Evolutionary conservation across 2,888 invertebrate genomes (phyloP), one percentile per base, ranked within the genome.

Genomic region (Megamerina dolium): DNA sequence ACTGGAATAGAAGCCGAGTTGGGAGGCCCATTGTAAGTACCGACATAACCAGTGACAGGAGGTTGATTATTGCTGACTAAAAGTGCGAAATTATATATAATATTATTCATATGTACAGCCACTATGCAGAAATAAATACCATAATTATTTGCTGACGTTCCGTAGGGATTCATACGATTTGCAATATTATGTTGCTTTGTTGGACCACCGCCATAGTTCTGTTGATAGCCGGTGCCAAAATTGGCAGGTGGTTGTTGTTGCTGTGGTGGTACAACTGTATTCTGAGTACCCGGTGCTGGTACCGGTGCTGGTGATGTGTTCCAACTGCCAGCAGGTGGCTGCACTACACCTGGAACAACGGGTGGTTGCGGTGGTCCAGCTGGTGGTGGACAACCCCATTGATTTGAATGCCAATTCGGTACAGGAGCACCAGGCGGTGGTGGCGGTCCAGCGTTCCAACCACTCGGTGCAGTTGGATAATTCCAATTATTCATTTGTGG

Each of bases 161-260:
- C 23, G 37, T 79, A 81, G 72, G 78, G 79, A 72, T 77, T 85
- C 83, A 72, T 88, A 82, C 55, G 87, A 82, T 62, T 85, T 23
- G 56, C 46, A 78, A 79, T 63, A 35, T 41, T 53, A 19, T 83
- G 83, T 58, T 77, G 78, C 50, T 90, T 79, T 70, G 89, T 79
- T 0, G 91, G 88, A 1, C 92, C 91, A 19, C 88, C 91, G 2
- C 84, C 78, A 63, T 85, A 89, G 45, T 80, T 81, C 64, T 89
- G 90, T 56, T 89, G 88, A 68, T 90, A 90, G 33, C 84, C 83
- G 46, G 43, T 81, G 77, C 39, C 88, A 41, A 68, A 68, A 41
- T 60, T 68, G 2, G 59, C 56, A 3, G 58, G 59, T 3, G 50
- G 46, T 52, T 39, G 54, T 51, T 4, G 55, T 41, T 5, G 45